phyloP scores from a whole-genome alignment of 2,113 vertebrate species.

The Edolisoma coerulescens region DNA sequence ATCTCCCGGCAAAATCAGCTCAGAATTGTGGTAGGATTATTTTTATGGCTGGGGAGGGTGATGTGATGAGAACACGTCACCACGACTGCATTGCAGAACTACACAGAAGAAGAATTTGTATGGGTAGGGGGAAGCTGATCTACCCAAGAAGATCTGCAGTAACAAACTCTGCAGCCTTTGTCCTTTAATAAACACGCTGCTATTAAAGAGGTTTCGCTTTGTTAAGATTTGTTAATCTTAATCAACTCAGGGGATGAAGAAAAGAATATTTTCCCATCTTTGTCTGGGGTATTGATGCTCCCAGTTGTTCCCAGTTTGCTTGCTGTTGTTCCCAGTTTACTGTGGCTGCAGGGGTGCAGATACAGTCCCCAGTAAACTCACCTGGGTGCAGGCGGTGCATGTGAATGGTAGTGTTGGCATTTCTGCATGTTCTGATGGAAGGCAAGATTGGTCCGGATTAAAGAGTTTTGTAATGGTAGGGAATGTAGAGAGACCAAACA shows the following conservation, averaged over 20 bases:
- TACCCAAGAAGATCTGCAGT: not conserved
- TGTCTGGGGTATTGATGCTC: not conserved
- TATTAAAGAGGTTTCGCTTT: not conserved
- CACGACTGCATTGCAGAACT: slow-evolving; percentile 20
- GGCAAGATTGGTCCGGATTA: not conserved
- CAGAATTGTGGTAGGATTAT: not conserved
- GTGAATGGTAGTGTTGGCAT: not conserved
- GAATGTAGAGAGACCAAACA: not conserved
- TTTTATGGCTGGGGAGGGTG: not conserved
- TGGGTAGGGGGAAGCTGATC: not conserved
- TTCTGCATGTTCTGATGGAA: fast-evolving
- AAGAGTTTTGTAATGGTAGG: not conserved
- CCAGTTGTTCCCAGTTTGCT: not conserved
- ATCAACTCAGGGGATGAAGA: not conserved
- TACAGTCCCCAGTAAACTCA: not conserved
- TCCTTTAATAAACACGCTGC: not conserved
- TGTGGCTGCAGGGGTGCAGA: not conserved
- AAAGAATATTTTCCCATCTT: not conserved
- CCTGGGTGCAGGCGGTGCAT: not conserved
- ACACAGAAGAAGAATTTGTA: not conserved
- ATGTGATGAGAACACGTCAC: not conserved
- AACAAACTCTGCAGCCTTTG: not conserved
- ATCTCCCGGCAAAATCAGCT: not conserved
- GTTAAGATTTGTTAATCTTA: not conserved
- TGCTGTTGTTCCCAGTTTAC: not conserved